phyloP scores from a whole-genome alignment of 2,113 vertebrate species.

The Bos indicus region DNA sequence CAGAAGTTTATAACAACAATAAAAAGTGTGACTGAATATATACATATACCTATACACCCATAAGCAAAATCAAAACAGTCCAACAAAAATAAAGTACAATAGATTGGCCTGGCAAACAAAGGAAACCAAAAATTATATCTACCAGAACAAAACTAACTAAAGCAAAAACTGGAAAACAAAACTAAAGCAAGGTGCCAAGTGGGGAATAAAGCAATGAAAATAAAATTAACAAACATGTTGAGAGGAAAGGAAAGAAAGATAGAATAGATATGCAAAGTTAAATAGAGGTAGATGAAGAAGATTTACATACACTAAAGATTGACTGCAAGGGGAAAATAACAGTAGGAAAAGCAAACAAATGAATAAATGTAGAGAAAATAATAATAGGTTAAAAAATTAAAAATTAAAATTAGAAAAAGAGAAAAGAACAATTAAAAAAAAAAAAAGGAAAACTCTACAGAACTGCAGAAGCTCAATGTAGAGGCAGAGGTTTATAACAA shows the following conservation, averaged over 20 bases:
- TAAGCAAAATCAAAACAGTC: not conserved
- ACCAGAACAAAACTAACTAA: no score
- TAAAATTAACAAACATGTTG: no score
- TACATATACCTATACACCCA: not conserved
- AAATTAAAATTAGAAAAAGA: not conserved
- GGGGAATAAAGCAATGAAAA: no score
- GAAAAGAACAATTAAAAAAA: not conserved
- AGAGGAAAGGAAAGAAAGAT: no score
- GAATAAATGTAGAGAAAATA: not conserved
- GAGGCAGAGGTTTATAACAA: not conserved
- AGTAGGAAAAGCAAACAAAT: not conserved
- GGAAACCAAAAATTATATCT: no score
- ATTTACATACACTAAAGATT: not conserved
- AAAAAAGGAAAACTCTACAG: not conserved
- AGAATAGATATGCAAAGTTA: not conserved
- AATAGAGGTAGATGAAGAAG: not conserved
- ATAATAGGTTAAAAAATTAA: not conserved
- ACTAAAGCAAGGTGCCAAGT: no score
- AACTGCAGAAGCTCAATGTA: not conserved
- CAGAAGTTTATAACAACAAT: not conserved
- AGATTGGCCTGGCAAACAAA: not conserved
- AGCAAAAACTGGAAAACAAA: no score
- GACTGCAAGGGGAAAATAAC: not conserved
- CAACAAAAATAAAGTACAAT: not conserved
- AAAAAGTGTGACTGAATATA: not conserved